phyloP scores from a whole-genome alignment of 64 coral and sea anemone species.

The Stylophora pistillata region DNA sequence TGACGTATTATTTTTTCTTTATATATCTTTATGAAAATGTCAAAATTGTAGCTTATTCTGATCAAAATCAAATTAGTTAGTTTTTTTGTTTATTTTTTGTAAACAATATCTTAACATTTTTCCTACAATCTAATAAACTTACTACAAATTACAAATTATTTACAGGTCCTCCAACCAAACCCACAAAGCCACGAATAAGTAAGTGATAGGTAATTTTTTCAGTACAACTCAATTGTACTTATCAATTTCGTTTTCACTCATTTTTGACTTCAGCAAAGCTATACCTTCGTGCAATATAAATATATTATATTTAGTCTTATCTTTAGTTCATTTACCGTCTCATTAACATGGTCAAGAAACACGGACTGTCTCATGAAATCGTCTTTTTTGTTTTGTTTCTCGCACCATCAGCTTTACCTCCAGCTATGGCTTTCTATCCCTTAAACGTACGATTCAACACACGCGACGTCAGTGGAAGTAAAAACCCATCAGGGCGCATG shows the following conservation, averaged over 20 bases:
- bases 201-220: not conserved
- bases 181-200: not conserved
- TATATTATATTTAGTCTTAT: too few species aligned
- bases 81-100: not conserved
- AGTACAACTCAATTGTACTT: not conserved
- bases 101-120: not conserved
- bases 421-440: constrained; percentile 69
- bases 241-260: too few species aligned
- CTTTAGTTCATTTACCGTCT: not conserved
- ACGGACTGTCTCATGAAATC: not conserved
- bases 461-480: constrained; percentile 56
- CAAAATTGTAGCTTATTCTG: too few species aligned
- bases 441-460: constrained; percentile 58
- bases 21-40: too few species aligned
- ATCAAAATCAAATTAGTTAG: too few species aligned
- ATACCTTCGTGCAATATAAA: too few species aligned
- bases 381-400: not conserved
- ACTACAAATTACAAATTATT: not conserved
- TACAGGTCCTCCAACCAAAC: constrained; percentile 6
- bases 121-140: not conserved
- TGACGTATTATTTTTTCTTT: too few species aligned
- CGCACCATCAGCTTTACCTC: constrained; percentile 27
- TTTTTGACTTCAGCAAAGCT: too few species aligned
- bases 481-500: constrained; percentile 64
- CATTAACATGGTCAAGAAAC: not conserved